Base-by-base conservation (phyloP, 2,888 invertebrate genomes). In the Chymomyza fuscimana region DNA sequence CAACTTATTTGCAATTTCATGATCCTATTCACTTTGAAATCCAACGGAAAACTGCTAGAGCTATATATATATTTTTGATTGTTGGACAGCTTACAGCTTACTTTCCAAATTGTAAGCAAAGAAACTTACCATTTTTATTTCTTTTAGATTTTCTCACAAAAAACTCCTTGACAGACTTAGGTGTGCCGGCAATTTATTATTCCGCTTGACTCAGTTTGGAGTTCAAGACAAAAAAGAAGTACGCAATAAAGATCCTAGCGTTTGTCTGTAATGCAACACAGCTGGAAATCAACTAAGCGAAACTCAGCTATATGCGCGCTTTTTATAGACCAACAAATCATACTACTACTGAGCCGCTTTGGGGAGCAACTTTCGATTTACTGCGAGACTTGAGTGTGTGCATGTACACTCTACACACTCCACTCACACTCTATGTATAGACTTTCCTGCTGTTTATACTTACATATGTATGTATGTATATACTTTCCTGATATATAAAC, bases 211-310 rank as follows among this genome's bases (percentile, higher is more conserved):
- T 46, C 40, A 12, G 40, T 46, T 46, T 46, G 10, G 40, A 7
- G 6, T 7, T 9, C 32, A 32, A 32, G 6, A 32, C 32, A 32
- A 32, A 32, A 32, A 7, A 12, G 12, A 12, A 46, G 40, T 46
- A 46, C 40, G 12, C 40, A 12, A 46, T 46, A 46, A 46, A 12
- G 40, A 46, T 46, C 40, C 87, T 79, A 87, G 82, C 86, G 84
- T 84, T 89, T 88, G 91, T 86, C 90, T 79, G 91, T 78, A 89
- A 91, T 91, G 91, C 89, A 90, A 91, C 91, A 90, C 90, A 89
- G 89, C 89, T 90, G 91, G 89, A 90, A 90, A 86, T 88, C 82
- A 85, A 91, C 91, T 91, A 87, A 87, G 65, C 67, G 63, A 64
- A 70, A 25, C 76, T 58, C 5, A 72, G 61, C 65, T 36, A 63